Evolutionary conservation across 2,888 invertebrate species (phyloP).

Genomic region (Portevinia maculata): DNA sequence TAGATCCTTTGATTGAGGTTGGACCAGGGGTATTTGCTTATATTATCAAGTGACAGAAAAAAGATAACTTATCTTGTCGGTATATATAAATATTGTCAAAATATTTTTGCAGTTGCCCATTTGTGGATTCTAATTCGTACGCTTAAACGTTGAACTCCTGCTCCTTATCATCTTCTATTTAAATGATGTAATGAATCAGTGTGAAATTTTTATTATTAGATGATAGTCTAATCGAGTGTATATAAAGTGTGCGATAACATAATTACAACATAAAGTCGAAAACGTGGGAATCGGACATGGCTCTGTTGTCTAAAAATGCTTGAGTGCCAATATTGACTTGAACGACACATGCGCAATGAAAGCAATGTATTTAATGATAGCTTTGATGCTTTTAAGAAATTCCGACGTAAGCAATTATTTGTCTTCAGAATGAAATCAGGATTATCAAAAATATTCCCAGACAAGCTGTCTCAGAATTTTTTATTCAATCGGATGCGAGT

Average conservation of each 20-base stretch:
- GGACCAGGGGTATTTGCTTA: not conserved
- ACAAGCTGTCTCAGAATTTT: slow-evolving; percentile 48
- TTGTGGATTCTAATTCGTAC: slow-evolving; percentile 12
- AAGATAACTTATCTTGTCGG: not conserved
- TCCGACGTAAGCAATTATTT: slow-evolving; percentile 23
- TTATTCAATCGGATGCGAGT: not conserved
- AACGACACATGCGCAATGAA: slow-evolving; percentile 17
- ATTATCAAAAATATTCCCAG: slow-evolving; percentile 41
- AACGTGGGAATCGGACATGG: slow-evolving; percentile 37
- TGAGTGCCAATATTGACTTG: slow-evolving; percentile 36
- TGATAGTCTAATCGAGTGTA: not conserved
- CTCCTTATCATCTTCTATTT: not conserved
- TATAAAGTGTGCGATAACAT: slow-evolving; percentile 1
- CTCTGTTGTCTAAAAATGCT: slow-evolving; percentile 1
- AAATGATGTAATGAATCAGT: slow-evolving; percentile 20
- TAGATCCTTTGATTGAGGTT: slow-evolving; percentile 64
- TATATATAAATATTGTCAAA: slow-evolving; percentile 46
- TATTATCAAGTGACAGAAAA: slow-evolving; percentile 25
- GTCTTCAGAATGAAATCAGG: slow-evolving; percentile 6
- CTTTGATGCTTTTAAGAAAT: slow-evolving; percentile 19
- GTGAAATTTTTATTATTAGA: not conserved
- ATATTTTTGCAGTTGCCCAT: slow-evolving; percentile 15
- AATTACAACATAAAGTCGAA: slow-evolving; percentile 10
- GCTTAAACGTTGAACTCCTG: not conserved
- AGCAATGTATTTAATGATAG: slow-evolving; percentile 6